phyloP scores from a whole-genome alignment of 2,113 vertebrate species.

The Nesoenas mayeri region DNA sequence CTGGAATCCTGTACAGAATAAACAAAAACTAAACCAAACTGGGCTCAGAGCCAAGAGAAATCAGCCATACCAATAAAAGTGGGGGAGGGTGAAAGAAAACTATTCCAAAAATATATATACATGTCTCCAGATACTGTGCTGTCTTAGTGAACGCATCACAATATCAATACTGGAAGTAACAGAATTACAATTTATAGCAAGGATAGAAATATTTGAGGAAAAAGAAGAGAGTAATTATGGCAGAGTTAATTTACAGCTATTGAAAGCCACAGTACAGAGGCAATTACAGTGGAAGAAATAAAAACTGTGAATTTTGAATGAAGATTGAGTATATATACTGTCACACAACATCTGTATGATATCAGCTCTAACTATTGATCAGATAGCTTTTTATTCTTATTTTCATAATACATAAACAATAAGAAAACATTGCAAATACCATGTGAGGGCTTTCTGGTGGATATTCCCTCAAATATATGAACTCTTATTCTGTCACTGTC shows the following conservation, averaged over 20 bases:
- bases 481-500: constrained; percentile 61
- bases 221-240: not conserved
- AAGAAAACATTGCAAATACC: constrained; percentile 15
- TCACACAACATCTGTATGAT: not conserved
- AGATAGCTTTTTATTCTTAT: not conserved
- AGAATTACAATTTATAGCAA: constrained; percentile 7
- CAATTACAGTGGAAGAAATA: constrained; percentile 39
- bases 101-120: not conserved
- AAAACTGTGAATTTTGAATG: constrained; percentile 42
- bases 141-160: not conserved
- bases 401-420: not conserved
- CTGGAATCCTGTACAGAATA: constrained; percentile 27
- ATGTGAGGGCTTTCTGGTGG: constrained; percentile 4
- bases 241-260: constrained; percentile 48
- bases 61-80: not conserved
- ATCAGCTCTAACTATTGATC: constrained; percentile 24
- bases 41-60: constrained; percentile 36
- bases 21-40: constrained; percentile 60
- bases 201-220: not conserved
- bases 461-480: constrained; percentile 40
- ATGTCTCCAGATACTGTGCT: not conserved
- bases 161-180: not conserved
- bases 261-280: constrained; percentile 9
- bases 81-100: not conserved
- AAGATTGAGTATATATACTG: not conserved